A percentile compares a stretch with the other conserved stretches of the same genome.
Evolutionary conservation across 2,797 vertebrate genomes (phyloP).

Genomic region (Miichthys miiuy): DNA sequence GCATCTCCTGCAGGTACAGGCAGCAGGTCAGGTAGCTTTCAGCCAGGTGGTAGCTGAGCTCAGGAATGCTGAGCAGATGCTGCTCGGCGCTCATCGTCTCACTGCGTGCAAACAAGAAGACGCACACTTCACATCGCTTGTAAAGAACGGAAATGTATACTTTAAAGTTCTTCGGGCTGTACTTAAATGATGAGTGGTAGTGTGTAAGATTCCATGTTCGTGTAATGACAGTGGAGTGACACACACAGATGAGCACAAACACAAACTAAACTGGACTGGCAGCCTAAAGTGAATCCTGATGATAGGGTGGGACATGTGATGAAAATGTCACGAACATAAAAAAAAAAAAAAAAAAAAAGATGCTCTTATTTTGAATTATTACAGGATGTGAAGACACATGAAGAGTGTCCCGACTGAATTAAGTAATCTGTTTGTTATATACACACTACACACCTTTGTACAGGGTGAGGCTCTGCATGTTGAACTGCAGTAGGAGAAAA

Average conservation of each 20-base stretch:
- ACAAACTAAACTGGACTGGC: background rate
- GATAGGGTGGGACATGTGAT: background rate
- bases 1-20: constrained; percentile 93
- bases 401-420: background rate
- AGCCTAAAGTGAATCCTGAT: background rate
- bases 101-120: constrained; percentile 68
- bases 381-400: background rate
- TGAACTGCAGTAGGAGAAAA: constrained; percentile 81
- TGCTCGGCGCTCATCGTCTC: constrained; percentile 88
- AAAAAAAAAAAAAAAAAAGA: background rate
- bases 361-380: background rate
- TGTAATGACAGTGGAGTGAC: background rate
- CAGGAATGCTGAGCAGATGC: constrained; percentile 92
- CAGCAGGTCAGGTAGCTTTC: constrained; percentile 96
- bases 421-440: background rate
- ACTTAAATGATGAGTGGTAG: background rate
- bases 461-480: constrained; percentile 81
- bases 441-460: constrained; percentile 86
- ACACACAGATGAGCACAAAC: background rate
- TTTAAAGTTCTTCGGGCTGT: background rate
- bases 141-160: constrained; percentile 1
- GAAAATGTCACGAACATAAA: background rate
- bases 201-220: background rate
- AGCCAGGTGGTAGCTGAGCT: constrained; percentile 96
- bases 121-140: constrained; percentile 6